phyloP scores from a whole-genome alignment of 2,888 invertebrate species.

The Alentia gelatinosa region DNA sequence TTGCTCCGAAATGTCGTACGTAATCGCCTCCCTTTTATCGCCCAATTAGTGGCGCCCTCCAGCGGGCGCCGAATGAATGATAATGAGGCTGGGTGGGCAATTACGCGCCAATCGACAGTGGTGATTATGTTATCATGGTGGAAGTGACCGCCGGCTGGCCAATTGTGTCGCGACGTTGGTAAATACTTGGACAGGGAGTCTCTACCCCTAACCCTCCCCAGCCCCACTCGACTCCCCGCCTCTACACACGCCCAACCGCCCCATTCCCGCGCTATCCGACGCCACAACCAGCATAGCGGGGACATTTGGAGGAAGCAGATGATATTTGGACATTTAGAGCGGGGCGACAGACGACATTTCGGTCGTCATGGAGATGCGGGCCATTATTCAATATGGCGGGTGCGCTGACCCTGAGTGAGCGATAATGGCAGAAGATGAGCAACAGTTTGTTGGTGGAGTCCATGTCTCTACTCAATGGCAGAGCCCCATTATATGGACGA shows the following conservation, averaged over 20 bases:
- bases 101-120: constrained; percentile 53
- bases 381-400: background rate
- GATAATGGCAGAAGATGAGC: constrained; percentile 43
- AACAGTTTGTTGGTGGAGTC: constrained; percentile 34
- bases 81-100: constrained; percentile 48
- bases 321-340: background rate
- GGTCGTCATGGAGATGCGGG: constrained; percentile 37
- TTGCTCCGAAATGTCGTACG: constrained; percentile 49
- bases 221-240: background rate
- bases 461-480: background rate
- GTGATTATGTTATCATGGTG: constrained; percentile 51
- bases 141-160: constrained; percentile 32
- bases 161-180: background rate
- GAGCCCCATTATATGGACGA: background rate
- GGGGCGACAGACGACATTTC: constrained; percentile 29
- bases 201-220: background rate
- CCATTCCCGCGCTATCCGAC: background rate
- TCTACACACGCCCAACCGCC: background rate
- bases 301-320: background rate
- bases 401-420: constrained; percentile 32
- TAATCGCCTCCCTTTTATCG: constrained; percentile 48
- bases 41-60: constrained; percentile 51
- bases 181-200: constrained; percentile 47
- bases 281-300: background rate
- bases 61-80: constrained; percentile 36